phyloP scores from a whole-genome alignment of 2,113 vertebrate genomes.

The Fukomys damarensis region DNA sequence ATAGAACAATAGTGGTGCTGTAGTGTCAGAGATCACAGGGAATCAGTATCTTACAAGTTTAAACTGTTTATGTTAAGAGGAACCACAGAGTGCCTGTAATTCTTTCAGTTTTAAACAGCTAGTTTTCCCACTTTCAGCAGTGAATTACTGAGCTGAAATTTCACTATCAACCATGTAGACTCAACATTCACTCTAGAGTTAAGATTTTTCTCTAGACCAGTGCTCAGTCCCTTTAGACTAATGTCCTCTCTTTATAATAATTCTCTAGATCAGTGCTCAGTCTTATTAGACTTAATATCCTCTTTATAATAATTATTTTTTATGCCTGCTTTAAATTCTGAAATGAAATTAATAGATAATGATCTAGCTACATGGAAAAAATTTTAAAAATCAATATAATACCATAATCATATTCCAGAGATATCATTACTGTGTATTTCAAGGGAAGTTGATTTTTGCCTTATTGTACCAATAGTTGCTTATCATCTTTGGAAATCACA shows the following conservation, averaged over 20 bases:
- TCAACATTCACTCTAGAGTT: slow-evolving; percentile 6
- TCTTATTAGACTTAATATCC: slow-evolving; percentile 40
- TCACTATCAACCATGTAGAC: neutral
- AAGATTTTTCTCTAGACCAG: slow-evolving; percentile 2
- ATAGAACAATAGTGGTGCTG: neutral
- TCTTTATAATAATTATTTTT: slow-evolving; percentile 63
- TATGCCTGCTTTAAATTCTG: slow-evolving; percentile 56
- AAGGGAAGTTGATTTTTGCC: neutral
- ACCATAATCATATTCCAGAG: neutral
- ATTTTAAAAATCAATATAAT: slow-evolving; percentile 7
- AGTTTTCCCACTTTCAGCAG: neutral
- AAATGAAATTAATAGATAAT: slow-evolving; percentile 63
- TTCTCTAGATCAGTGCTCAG: slow-evolving; percentile 28
- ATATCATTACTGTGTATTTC: neutral
- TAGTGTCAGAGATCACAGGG: neutral
- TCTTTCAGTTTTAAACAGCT: neutral
- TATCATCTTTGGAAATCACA: slow-evolving; percentile 24
- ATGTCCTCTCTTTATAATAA: slow-evolving; percentile 57
- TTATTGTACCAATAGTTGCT: neutral
- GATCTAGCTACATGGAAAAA: neutral
- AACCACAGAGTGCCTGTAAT: neutral
- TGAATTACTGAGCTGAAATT: neutral
- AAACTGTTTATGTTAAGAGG: neutral
- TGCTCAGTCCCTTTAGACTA: slow-evolving; percentile 44
- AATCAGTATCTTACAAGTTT: neutral